Base-by-base conservation (phyloP, 2,113 vertebrate genomes). In the Istiophorus platypterus region DNA sequence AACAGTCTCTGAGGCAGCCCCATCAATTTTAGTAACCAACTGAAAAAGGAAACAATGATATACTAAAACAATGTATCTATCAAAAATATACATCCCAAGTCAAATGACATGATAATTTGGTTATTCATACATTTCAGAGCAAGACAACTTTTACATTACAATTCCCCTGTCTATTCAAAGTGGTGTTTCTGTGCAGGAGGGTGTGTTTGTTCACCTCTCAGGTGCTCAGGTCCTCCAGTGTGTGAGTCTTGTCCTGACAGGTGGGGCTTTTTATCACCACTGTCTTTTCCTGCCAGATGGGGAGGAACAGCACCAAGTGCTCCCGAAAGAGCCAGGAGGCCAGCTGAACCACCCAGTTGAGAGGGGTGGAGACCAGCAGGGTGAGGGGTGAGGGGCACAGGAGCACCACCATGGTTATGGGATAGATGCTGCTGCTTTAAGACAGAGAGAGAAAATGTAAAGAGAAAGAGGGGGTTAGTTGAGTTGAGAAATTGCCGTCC, bases 311-410 rank as follows among this genome's bases (percentile, higher is more conserved):
- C 96, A 90, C 92, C 92, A 4, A 99, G 96, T 84, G 97, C 97
- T 91, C 96, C 97, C 64, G 97, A 97, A 39, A 99, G 96, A n/a
- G 97, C 97, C 64, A 99, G 95, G 39, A 99, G 97, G 85, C 97
- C 96, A 54, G 97, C 97, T 14, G 97, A 97, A 92, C 97, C 96
- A 62, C 97, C 97, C 0, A 99, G 95, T 17, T 97, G 96, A 77
- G 97, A 96, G 62, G 96, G 97, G 89, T 97, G 97, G 63, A 98
- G 96, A 91, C 97, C 97, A 0, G 97, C 97, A 4, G 97, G 97
- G 93, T 99, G 97, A 0, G 97, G 97, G 0, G 97, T 97, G 83
- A 98, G 96, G 91, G 97, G 97, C 80, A 98, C 96, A 42, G 97
- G 97, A 85, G 97, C 96, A 24, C 92, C 88, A 91, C 97, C 96